Percentiles rank a stretch among this genome's conserved stretches.
Conservation (phyloP, 1,140 invertebrate species). For the Drosophila nasuta region DNA sequence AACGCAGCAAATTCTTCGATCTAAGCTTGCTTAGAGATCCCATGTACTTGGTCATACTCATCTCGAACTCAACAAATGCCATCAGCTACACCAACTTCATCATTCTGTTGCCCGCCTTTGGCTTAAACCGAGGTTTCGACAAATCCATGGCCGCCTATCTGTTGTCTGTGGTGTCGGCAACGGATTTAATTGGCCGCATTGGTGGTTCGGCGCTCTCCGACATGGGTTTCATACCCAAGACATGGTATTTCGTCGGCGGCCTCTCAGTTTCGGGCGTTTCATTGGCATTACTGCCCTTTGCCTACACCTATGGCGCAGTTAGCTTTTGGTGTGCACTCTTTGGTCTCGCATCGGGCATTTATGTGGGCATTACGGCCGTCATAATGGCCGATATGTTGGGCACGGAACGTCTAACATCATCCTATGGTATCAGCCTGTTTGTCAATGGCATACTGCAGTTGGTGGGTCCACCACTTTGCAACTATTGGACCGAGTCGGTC, state of each 20-base stretch:
- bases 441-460: conserved; percentile 93
- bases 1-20: conserved; percentile 90
- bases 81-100: conserved; percentile 95
- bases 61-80: conserved; percentile 93
- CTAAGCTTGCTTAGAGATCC: conserved; percentile 91
- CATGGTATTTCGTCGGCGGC: conserved; percentile 92
- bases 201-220: conserved; percentile 93
- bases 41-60: conserved; percentile 91
- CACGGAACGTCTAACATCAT: conserved; percentile 92
- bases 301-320: conserved; percentile 86
- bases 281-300: conserved; percentile 89
- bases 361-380: conserved; percentile 93
- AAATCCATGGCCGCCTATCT: conserved; percentile 89
- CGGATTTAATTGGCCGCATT: conserved; percentile 92
- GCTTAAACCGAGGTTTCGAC: conserved; percentile 88
- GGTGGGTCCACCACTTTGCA: conserved; percentile 92
- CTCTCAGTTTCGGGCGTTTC: conserved; percentile 91
- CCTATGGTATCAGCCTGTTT: conserved; percentile 93
- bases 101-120: conserved; percentile 91
- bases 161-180: conserved; percentile 91
- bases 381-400: conserved; percentile 94
- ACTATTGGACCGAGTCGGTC: conserved; percentile 88
- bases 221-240: conserved; percentile 89
- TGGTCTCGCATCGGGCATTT: conserved; percentile 93
- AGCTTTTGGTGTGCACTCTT: conserved; percentile 90